Percentiles rank a stretch among this genome's conserved stretches.
These are phyloP conservation scores for Gibbula magus DNA, from an alignment of 2,888 invertebrate genomes.

Conservation along the genomic window DNA sequence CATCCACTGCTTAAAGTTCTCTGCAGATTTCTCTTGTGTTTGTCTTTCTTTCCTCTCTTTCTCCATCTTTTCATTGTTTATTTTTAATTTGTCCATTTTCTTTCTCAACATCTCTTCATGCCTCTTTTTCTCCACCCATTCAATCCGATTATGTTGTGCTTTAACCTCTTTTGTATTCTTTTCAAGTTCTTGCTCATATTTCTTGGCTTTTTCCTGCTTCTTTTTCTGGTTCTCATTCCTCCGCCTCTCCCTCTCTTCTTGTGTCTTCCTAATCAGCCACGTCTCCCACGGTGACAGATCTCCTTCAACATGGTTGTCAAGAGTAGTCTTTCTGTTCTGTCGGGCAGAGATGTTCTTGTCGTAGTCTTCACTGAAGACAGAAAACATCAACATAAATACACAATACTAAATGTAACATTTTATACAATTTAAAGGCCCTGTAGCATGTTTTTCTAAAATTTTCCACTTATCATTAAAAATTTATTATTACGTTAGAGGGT, in stretches of 20 bases:
- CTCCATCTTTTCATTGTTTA: slow-evolving; percentile 34
- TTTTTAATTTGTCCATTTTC: slow-evolving; percentile 41
- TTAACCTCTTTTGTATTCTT: slow-evolving; percentile 54
- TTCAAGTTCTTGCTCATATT: slow-evolving; percentile 53
- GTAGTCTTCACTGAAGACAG: neutral
- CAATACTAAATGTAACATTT: too few relatives aligned
- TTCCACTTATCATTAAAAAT: too few relatives aligned
- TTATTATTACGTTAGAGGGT: too few relatives aligned
- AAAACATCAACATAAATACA: neutral
- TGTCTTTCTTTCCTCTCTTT: slow-evolving; percentile 42
- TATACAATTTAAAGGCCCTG: too few relatives aligned
- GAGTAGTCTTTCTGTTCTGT: slow-evolving; percentile 16
- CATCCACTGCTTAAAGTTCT: slow-evolving; percentile 50
- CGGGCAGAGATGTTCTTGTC: neutral
- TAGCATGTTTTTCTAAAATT: too few relatives aligned
- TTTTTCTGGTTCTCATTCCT: slow-evolving; percentile 49
- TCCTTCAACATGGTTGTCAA: slow-evolving; percentile 38
- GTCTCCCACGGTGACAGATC: slow-evolving; percentile 69
- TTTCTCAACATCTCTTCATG: slow-evolving; percentile 42
- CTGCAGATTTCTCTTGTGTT: slow-evolving; percentile 43
- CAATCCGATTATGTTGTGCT: slow-evolving; percentile 54
- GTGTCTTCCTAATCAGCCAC: slow-evolving; percentile 69
- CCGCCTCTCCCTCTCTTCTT: slow-evolving; percentile 53
- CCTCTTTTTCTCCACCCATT: slow-evolving; percentile 63
- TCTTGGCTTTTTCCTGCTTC: slow-evolving; percentile 49